Conservation (phyloP, 2,797 vertebrate genomes). For the Sarcophilus harrisii region DNA sequence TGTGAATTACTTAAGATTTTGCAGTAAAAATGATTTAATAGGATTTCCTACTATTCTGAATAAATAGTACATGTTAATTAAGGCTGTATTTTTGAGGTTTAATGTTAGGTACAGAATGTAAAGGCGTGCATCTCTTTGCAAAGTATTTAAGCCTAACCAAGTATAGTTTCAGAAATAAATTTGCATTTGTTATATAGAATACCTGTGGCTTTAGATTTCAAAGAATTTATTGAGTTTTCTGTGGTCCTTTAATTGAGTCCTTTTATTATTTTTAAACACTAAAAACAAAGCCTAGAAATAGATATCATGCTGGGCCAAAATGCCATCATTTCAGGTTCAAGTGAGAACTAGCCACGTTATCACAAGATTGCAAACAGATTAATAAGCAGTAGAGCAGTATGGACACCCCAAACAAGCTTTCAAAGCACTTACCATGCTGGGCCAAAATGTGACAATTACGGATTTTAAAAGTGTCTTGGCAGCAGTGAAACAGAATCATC, state of each 20-base stretch:
- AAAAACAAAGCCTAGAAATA: constrained; percentile 48
- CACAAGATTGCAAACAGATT: constrained; percentile 64
- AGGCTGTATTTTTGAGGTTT: background rate
- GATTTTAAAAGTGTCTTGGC: constrained; percentile 62
- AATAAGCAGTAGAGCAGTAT: constrained; percentile 57
- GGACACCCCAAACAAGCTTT: constrained; percentile 65
- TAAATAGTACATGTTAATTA: constrained; percentile 47
- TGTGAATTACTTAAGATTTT: constrained; percentile 47
- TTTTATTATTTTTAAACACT: constrained; percentile 50
- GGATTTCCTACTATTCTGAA: constrained; percentile 4
- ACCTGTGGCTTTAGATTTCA: constrained; percentile 55
- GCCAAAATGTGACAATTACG: constrained; percentile 74
- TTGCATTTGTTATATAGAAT: constrained; percentile 17
- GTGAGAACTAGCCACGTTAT: constrained; percentile 49
- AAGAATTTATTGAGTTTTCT: constrained; percentile 52
- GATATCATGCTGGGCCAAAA: constrained; percentile 48
- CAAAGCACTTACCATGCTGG: constrained; percentile 67
- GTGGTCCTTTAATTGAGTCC: constrained; percentile 56
- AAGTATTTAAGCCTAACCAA: constrained; percentile 44
- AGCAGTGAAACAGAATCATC: constrained; percentile 56
- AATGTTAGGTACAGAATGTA: background rate
- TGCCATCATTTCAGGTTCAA: constrained; percentile 53
- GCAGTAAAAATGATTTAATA: constrained; percentile 5
- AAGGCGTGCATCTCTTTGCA: constrained; percentile 19
- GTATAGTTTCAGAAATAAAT: constrained; percentile 37